These are phyloP conservation scores for Nemurella pictetii DNA, from an alignment of 2,888 invertebrate species.

Conservation along the genomic window DNA sequence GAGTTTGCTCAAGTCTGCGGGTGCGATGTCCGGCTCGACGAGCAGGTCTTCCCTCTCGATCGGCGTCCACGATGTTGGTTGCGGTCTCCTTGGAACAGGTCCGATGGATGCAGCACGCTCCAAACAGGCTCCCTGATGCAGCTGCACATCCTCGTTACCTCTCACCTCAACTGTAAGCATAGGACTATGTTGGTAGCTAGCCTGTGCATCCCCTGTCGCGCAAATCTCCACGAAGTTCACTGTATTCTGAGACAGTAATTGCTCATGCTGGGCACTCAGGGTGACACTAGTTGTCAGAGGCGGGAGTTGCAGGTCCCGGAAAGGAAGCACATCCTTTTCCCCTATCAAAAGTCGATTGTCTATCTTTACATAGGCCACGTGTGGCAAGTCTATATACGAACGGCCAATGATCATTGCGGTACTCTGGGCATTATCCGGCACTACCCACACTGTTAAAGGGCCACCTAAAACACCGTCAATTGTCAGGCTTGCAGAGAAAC, in stretches of 20 bases:
- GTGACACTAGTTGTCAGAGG: background rate
- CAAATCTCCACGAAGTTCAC: background rate
- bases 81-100: background rate
- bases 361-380: conserved; percentile 1
- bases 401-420: background rate
- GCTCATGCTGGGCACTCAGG: background rate
- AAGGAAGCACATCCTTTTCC: background rate
- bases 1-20: background rate
- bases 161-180: background rate
- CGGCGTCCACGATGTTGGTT: background rate
- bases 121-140: background rate
- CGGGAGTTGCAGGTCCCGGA: background rate
- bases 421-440: conserved; percentile 10
- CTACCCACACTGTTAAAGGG: background rate
- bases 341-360: background rate
- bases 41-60: background rate
- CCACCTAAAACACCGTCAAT: background rate
- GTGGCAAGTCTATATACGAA: background rate
- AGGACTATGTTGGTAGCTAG: background rate
- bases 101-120: background rate
- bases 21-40: background rate
- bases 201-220: background rate
- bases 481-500: background rate
- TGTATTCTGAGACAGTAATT: background rate
- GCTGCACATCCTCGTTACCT: background rate